These are phyloP conservation scores for Chesias legatella DNA, from an alignment of 2,888 invertebrate genomes.

Conservation along the genomic window DNA sequence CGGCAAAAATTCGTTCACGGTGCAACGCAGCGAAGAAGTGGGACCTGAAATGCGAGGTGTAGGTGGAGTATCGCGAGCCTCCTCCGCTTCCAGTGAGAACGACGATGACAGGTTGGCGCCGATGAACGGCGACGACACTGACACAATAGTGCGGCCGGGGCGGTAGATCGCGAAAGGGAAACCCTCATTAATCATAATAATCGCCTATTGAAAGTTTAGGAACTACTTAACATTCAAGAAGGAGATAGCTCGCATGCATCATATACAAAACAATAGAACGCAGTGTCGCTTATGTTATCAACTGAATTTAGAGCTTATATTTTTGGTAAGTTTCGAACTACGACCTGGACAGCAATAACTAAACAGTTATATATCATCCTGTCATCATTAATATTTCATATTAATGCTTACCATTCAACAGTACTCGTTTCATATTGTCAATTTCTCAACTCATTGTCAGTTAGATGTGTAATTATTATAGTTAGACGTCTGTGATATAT, in stretches of 20 bases:
- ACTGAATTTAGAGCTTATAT: conserved; percentile 49
- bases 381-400: conserved; percentile 5
- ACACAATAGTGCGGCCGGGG: conserved; percentile 72
- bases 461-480: conserved; percentile 20
- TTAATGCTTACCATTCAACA: conserved; percentile 10
- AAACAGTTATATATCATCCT: not conserved
- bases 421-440: conserved; percentile 8
- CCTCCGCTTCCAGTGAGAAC: conserved; percentile 96
- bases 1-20: conserved; percentile 97
- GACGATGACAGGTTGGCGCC: conserved; percentile 90
- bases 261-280: conserved; percentile 45
- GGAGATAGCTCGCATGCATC: conserved; percentile 30
- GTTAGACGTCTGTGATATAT: conserved; percentile 23
- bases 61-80: conserved; percentile 86
- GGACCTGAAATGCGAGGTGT: conserved; percentile 88
- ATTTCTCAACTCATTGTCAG: conserved; percentile 3
- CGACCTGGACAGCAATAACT: conserved; percentile 2
- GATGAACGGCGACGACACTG: conserved; percentile 54
- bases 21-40: conserved; percentile 99
- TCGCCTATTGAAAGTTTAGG: conserved; percentile 7
- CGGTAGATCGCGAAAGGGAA: conserved; percentile 51
- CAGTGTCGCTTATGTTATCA: conserved; percentile 60
- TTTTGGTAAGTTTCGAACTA: conserved; percentile 17
- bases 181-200: conserved; percentile 10
- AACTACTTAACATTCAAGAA: conserved; percentile 10